These are phyloP conservation scores for Oopsacas minuta DNA, from an alignment of 37 sponge, comb jelly and placozoan species.

Conservation along the genomic window DNA sequence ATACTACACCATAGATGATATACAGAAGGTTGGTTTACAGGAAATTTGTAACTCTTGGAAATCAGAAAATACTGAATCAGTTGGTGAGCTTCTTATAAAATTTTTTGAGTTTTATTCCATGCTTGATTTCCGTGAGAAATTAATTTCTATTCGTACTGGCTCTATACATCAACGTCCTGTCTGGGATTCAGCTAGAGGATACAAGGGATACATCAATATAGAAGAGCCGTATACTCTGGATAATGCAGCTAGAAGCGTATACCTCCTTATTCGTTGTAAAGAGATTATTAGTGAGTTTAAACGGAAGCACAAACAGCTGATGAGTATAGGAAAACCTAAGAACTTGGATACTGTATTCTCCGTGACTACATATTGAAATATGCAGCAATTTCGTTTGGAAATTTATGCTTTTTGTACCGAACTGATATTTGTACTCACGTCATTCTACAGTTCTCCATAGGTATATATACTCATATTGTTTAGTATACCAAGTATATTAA, in stretches of 20 bases:
- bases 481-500: not conserved
- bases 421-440: not conserved
- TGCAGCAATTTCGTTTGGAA: not conserved
- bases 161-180: not conserved
- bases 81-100: not conserved
- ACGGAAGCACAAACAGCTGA: not conserved
- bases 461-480: not conserved
- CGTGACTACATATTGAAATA: not conserved
- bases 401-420: not conserved
- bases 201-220: constrained; percentile 13
- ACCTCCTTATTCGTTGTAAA: not conserved
- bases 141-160: not conserved
- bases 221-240: not conserved
- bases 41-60: not conserved
- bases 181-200: not conserved
- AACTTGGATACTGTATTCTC: not conserved
- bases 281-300: not conserved
- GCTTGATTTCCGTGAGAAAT: not conserved
- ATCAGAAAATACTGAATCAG: not conserved
- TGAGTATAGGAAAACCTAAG: not conserved
- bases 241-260: not conserved
- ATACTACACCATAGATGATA: not conserved
- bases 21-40: not conserved
- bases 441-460: not conserved
- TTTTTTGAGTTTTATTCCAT: not conserved